Conservation (phyloP, 2,797 vertebrate species). For the Syngnathus acus region DNA sequence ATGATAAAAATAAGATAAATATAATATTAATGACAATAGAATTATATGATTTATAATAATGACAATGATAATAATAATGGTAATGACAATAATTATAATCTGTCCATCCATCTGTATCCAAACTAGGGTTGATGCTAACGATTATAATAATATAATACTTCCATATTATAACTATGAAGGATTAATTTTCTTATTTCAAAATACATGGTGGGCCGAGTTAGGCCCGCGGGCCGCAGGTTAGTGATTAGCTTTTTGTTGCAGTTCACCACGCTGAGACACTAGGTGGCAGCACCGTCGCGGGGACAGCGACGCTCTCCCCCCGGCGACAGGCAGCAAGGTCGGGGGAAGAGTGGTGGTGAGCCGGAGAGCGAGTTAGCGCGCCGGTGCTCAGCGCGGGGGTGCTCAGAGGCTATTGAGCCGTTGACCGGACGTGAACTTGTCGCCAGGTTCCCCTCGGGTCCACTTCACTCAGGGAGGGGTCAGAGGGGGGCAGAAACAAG, state of each 20-base stretch:
- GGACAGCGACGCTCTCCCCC: neutral
- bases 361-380: no score
- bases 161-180: no score
- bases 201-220: neutral
- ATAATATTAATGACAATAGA: no score
- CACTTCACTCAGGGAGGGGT: neutral
- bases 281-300: slow-evolving; percentile 20
- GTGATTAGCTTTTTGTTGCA: neutral
- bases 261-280: neutral
- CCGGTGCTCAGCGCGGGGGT: neutral
- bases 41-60: neutral
- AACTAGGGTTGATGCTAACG: no score
- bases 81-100: no score
- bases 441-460: slow-evolving; percentile 2
- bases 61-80: neutral
- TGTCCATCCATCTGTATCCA: no score
- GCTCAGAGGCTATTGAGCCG: neutral
- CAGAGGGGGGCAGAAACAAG: neutral
- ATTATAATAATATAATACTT: no score
- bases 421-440: slow-evolving; percentile 34
- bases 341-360: neutral
- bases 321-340: no score
- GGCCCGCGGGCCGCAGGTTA: neutral
- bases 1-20: no score
- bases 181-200: no score